A percentile compares a stretch with the other conserved stretches of the same genome.
Conservation (phyloP, 2,113 vertebrate genomes). For the Siniperca chuatsi region DNA sequence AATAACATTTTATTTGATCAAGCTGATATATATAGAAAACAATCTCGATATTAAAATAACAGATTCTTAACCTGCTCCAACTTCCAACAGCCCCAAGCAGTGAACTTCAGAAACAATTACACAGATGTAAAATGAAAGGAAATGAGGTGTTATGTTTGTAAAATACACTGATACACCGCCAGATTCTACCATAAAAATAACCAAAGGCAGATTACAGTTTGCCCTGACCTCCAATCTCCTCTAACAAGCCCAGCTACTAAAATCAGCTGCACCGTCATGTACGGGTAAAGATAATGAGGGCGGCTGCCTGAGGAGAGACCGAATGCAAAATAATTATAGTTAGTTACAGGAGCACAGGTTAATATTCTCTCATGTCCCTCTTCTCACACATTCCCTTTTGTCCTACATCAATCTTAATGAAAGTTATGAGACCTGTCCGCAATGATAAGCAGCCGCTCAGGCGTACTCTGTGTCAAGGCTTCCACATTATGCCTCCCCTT, state of each 20-base stretch:
- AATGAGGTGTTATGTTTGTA: constrained; percentile 75
- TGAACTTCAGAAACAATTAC: constrained; percentile 71
- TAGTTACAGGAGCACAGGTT: constrained; percentile 97
- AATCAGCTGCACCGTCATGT: constrained; percentile 93
- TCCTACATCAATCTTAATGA: constrained; percentile 97
- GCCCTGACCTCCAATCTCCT: constrained; percentile 77
- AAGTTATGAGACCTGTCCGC: constrained; percentile 98
- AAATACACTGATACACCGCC: constrained; percentile 71
- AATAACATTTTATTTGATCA: not conserved
- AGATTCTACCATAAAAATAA: constrained; percentile 73
- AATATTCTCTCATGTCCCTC: constrained; percentile 97
- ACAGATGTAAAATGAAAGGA: constrained; percentile 66
- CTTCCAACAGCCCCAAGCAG: constrained; percentile 29
- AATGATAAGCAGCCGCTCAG: constrained; percentile 99
- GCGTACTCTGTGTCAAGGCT: constrained; percentile 94
- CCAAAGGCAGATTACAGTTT: constrained; percentile 68
- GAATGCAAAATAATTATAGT: constrained; percentile 98
- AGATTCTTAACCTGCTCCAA: constrained; percentile 10
- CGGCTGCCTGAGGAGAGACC: constrained; percentile 90
- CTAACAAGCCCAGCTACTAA: constrained; percentile 79
- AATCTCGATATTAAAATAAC: constrained; percentile 21
- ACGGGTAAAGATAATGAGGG: constrained; percentile 96
- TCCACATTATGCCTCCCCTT: constrained; percentile 93
- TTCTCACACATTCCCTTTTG: constrained; percentile 88
- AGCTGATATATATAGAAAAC: constrained; percentile 20